These are phyloP conservation scores for Callocephalon fimbriatum DNA, from an alignment of 2,113 vertebrate genomes.

Conservation along the genomic window DNA sequence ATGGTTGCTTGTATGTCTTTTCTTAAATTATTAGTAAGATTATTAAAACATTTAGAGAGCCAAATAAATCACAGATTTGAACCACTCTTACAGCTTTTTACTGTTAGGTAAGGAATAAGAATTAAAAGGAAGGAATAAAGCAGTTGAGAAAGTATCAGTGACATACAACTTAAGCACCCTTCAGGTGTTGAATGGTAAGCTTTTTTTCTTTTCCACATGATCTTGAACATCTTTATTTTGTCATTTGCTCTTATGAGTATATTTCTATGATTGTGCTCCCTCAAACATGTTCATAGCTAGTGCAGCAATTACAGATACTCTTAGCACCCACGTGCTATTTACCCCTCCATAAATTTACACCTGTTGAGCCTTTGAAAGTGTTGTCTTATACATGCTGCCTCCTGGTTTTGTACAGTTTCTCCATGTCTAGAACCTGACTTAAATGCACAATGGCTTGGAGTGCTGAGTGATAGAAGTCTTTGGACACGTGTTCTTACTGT, in stretches of 20 bases:
- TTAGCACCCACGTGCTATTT: rapidly evolving
- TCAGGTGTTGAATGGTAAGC: neutral
- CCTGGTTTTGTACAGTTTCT: rapidly evolving
- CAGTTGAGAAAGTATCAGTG: neutral
- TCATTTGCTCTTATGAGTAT: neutral
- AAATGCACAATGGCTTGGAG: neutral
- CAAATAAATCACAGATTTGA: neutral
- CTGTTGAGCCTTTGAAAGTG: neutral
- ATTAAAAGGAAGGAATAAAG: neutral
- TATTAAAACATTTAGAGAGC: neutral
- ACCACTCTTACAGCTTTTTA: neutral
- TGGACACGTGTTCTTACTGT: neutral
- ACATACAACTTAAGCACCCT: neutral
- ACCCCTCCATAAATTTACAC: neutral
- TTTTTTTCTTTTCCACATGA: neutral
- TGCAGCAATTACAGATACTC: neutral
- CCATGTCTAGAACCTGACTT: neutral
- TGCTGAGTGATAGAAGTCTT: neutral
- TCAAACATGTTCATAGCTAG: neutral
- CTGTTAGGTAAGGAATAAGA: neutral
- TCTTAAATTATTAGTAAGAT: neutral
- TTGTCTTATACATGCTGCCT: rapidly evolving
- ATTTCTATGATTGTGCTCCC: neutral
- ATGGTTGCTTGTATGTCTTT: neutral
- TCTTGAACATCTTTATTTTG: neutral